phyloP scores from a whole-genome alignment of 2,797 vertebrate species.

The Kryptopterus vitreolus region DNA sequence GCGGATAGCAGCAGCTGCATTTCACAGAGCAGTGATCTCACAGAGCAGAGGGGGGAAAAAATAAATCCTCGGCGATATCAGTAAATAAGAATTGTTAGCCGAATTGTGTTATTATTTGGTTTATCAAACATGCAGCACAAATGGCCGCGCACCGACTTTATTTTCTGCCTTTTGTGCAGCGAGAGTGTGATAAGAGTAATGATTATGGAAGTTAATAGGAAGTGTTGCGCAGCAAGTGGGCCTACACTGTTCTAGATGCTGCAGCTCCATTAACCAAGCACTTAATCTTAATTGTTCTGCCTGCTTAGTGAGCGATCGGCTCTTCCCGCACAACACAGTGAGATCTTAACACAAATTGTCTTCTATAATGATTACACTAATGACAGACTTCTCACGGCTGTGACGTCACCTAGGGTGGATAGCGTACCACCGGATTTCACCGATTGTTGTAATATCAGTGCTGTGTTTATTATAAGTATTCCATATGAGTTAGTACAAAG shows the following conservation, averaged over 20 bases:
- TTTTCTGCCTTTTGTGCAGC: conserved; percentile 22
- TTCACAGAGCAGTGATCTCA: conserved; percentile 1
- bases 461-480: background rate
- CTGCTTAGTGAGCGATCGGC: conserved; percentile 56
- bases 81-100: conserved; percentile 26
- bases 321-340: conserved; percentile 51
- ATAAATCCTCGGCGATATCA: background rate
- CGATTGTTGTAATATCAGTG: conserved; percentile 36
- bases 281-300: conserved; percentile 64
- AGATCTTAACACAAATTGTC: conserved; percentile 54
- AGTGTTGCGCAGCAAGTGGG: conserved; percentile 51
- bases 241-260: conserved; percentile 50
- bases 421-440: conserved; percentile 35
- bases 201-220: conserved; percentile 57
- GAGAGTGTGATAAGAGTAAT: conserved; percentile 46
- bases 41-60: too few species aligned
- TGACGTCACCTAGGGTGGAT: conserved; percentile 31
- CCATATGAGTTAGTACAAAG: background rate
- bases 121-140: conserved; percentile 9
- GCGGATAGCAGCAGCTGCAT: conserved; percentile 4
- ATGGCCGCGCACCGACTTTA: background rate
- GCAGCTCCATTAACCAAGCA: conserved; percentile 59
- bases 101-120: conserved; percentile 27
- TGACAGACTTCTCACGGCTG: conserved; percentile 46
- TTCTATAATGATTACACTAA: conserved; percentile 53